A percentile compares a stretch with the other conserved stretches of the same genome.
phyloP scores from a whole-genome alignment of 2,113 vertebrate species.

The Centrocercus urophasianus region DNA sequence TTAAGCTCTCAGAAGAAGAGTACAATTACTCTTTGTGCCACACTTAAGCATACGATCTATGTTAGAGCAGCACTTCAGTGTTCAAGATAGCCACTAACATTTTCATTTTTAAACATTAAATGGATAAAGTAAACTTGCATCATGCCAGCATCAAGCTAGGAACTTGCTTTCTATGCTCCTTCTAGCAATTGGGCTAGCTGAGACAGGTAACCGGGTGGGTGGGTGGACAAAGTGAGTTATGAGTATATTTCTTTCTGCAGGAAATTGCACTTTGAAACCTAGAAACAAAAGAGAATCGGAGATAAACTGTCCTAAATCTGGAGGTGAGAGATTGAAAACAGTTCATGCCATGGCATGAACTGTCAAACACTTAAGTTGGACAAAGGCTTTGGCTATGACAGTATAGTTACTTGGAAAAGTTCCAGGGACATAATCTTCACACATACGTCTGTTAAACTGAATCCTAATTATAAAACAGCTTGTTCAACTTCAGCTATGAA shows the following conservation, averaged over 20 bases:
- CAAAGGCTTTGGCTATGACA: slow-evolving; percentile 24
- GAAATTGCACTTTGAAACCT: slow-evolving; percentile 53
- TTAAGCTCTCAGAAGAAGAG: background rate
- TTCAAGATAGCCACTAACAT: slow-evolving; percentile 25
- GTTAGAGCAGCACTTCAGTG: background rate
- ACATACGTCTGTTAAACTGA: slow-evolving; percentile 29
- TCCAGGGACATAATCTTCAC: slow-evolving; percentile 48
- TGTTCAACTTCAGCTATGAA: background rate
- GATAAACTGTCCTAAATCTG: slow-evolving; percentile 7
- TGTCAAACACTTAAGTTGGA: slow-evolving; percentile 13
- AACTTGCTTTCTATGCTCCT: slow-evolving; percentile 67
- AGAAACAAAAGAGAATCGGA: slow-evolving; percentile 28
- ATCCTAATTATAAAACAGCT: slow-evolving; percentile 29
- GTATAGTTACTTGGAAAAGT: slow-evolving; percentile 51
- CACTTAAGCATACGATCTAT: background rate
- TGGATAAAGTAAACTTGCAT: slow-evolving; percentile 60
- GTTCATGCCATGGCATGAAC: background rate
- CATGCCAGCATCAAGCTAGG: slow-evolving; percentile 14
- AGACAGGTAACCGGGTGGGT: slow-evolving; percentile 68
- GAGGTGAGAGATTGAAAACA: slow-evolving; percentile 27
- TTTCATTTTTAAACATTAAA: slow-evolving; percentile 34
- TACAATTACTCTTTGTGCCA: slow-evolving; percentile 32
- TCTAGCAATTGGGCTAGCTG: slow-evolving; percentile 71
- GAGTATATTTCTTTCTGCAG: slow-evolving; percentile 22
- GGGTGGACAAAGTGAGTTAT: slow-evolving; percentile 48